Evolutionary conservation across 1,140 invertebrate species (phyloP).

Genomic region (Drosophila equinoxialis): DNA sequence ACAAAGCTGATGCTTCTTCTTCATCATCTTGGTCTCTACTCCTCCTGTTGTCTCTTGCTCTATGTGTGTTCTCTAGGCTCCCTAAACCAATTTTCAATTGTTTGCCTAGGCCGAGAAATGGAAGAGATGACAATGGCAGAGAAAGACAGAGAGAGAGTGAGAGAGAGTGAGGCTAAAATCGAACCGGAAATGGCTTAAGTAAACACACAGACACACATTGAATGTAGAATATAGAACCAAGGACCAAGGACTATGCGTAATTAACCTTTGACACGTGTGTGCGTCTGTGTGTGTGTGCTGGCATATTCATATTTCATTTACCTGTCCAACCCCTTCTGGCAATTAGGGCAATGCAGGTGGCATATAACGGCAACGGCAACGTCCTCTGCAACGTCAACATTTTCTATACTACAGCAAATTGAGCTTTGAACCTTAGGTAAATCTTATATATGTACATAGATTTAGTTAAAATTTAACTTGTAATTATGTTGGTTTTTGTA

Average conservation of each 20-base stretch:
- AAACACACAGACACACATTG: slow-evolving; percentile 44
- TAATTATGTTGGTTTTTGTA: slow-evolving; percentile 28
- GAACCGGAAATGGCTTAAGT: slow-evolving; percentile 78
- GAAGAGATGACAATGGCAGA: slow-evolving; percentile 28
- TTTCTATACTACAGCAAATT: slow-evolving; percentile 45
- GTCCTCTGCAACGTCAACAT: slow-evolving; percentile 6
- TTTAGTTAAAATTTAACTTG: slow-evolving; percentile 47
- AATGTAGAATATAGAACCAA: slow-evolving; percentile 33
- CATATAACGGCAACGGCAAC: slow-evolving; percentile 20
- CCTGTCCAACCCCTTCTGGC: slow-evolving; percentile 51
- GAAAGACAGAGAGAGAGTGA: neutral
- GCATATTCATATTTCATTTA: slow-evolving; percentile 77
- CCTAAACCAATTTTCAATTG: slow-evolving; percentile 54
- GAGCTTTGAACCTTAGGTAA: slow-evolving; percentile 58
- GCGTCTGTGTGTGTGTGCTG: slow-evolving; percentile 13
- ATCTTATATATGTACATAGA: slow-evolving; percentile 15
- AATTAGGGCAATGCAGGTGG: slow-evolving; percentile 70
- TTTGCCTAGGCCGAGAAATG: slow-evolving; percentile 54
- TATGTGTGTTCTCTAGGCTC: neutral
- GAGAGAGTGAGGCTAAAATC: slow-evolving; percentile 53
- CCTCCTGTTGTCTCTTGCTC: neutral
- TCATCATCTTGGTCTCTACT: neutral
- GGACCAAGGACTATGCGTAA: slow-evolving; percentile 75
- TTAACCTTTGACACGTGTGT: slow-evolving; percentile 74
- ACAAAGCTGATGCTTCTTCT: slow-evolving; percentile 44